Conservation (phyloP, 2,113 vertebrate genomes). For the Merops nubicus region DNA sequence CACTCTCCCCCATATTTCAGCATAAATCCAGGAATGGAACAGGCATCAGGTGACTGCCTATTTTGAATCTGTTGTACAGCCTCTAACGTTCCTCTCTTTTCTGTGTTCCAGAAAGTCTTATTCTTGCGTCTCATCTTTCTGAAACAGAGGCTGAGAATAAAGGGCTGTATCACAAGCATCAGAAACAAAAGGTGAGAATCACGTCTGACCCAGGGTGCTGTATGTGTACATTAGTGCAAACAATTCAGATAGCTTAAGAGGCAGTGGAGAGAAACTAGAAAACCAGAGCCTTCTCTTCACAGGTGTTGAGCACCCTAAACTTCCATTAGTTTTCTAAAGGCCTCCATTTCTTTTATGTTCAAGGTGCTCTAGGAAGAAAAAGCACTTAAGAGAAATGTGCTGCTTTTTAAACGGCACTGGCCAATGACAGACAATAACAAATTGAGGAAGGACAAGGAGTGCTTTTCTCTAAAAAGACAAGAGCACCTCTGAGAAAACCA, state of each 20-base stretch:
- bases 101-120: neutral
- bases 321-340: slow-evolving; percentile 43
- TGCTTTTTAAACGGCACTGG: slow-evolving; percentile 19
- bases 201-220: neutral
- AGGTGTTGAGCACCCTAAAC: slow-evolving; percentile 12
- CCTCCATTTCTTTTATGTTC: slow-evolving; percentile 4
- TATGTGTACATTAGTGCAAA: neutral
- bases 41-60: slow-evolving; percentile 3
- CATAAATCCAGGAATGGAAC: slow-evolving; percentile 32
- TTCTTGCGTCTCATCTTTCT: slow-evolving; percentile 23
- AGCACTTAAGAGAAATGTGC: neutral
- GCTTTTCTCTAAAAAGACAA: slow-evolving; percentile 24
- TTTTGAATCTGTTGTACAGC: neutral
- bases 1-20: slow-evolving; percentile 24
- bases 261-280: neutral
- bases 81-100: slow-evolving; percentile 24
- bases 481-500: neutral
- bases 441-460: neutral
- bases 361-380: slow-evolving; percentile 1
- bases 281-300: neutral
- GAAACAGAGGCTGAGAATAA: slow-evolving; percentile 22
- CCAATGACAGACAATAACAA: slow-evolving; percentile 21
- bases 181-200: neutral
- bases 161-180: neutral
- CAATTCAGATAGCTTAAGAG: slow-evolving; percentile 8